Evolutionary conservation across 2,797 vertebrate genomes (phyloP).

Genomic region (Xyrichtys novacula): DNA sequence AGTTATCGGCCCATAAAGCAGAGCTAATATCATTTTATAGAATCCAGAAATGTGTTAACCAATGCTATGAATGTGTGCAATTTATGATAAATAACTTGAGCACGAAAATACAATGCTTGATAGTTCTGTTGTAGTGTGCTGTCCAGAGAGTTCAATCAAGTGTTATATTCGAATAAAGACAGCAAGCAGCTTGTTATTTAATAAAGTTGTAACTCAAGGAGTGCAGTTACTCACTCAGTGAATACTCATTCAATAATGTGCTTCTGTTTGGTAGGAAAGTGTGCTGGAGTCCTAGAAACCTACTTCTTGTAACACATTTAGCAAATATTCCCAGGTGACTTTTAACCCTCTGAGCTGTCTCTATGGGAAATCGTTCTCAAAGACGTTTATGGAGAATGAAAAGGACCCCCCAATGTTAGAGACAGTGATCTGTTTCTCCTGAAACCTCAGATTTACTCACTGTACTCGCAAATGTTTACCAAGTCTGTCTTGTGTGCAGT

Average conservation of each 20-base stretch:
- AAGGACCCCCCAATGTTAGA: conserved; percentile 13
- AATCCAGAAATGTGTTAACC: neutral
- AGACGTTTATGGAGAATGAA: conserved; percentile 33
- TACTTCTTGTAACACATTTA: conserved; percentile 72
- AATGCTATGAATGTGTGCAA: neutral
- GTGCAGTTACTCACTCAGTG: conserved; percentile 23
- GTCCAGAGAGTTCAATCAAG: conserved; percentile 1
- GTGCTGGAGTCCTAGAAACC: conserved; percentile 74
- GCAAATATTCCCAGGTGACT: conserved; percentile 64
- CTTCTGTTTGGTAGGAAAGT: conserved; percentile 48
- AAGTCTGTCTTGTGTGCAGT: conserved; percentile 1
- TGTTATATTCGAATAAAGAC: neutral
- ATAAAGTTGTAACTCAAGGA: conserved; percentile 7
- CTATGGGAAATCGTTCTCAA: conserved; percentile 38
- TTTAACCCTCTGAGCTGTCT: conserved; percentile 33
- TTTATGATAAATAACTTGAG: neutral
- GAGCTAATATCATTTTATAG: neutral
- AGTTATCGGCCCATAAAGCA: neutral
- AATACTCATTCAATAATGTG: conserved; percentile 44
- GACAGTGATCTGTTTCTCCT: conserved; percentile 15
- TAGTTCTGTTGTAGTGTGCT: too few species aligned
- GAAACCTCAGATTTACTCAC: conserved; percentile 2
- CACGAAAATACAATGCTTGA: too few species aligned
- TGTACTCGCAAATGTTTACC: conserved; percentile 5
- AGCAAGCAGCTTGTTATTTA: conserved; percentile 4